Conservation (phyloP, 2,888 invertebrate species). For the Nudaria mundana region DNA sequence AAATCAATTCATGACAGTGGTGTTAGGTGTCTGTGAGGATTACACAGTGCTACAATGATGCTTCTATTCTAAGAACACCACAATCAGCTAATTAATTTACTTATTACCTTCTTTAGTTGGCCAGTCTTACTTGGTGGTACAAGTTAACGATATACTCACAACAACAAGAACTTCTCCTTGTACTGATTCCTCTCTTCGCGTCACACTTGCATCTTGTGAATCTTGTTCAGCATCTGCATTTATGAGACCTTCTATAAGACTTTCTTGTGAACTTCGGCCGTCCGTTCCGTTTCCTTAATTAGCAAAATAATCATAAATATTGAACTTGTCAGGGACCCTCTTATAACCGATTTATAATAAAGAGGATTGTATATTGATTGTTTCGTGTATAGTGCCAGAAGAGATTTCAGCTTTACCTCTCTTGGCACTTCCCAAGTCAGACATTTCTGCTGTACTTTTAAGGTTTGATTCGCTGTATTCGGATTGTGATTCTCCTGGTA, state of each 20-base stretch:
- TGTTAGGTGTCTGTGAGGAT: slow-evolving; percentile 70
- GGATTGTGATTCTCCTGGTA: slow-evolving; percentile 69
- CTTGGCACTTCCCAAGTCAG: slow-evolving; percentile 66
- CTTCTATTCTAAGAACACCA: slow-evolving; percentile 74
- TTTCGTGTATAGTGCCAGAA: slow-evolving; percentile 71
- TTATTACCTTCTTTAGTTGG: slow-evolving; percentile 64
- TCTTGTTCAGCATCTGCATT: slow-evolving; percentile 73
- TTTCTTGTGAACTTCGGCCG: slow-evolving; percentile 71
- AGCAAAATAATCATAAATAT: slow-evolving; percentile 79
- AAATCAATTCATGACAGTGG: slow-evolving; percentile 71
- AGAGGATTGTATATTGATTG: slow-evolving; percentile 60
- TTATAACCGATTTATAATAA: slow-evolving; percentile 54
- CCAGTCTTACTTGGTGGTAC: slow-evolving; percentile 53
- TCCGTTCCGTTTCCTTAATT: slow-evolving; percentile 75
- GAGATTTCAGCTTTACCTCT: slow-evolving; percentile 69
- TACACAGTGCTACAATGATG: slow-evolving; percentile 71
- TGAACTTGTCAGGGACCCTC: slow-evolving; percentile 77
- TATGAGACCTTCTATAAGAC: slow-evolving; percentile 74
- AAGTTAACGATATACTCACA: slow-evolving; percentile 65
- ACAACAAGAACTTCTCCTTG: slow-evolving; percentile 65
- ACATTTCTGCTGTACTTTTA: slow-evolving; percentile 61
- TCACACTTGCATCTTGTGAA: slow-evolving; percentile 74
- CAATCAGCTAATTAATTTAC: slow-evolving; percentile 64
- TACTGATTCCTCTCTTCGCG: slow-evolving; percentile 58
- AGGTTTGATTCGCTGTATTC: slow-evolving; percentile 66